Conservation (phyloP, 2,888 invertebrate genomes). For the Ichneumoninae sp. region DNA sequence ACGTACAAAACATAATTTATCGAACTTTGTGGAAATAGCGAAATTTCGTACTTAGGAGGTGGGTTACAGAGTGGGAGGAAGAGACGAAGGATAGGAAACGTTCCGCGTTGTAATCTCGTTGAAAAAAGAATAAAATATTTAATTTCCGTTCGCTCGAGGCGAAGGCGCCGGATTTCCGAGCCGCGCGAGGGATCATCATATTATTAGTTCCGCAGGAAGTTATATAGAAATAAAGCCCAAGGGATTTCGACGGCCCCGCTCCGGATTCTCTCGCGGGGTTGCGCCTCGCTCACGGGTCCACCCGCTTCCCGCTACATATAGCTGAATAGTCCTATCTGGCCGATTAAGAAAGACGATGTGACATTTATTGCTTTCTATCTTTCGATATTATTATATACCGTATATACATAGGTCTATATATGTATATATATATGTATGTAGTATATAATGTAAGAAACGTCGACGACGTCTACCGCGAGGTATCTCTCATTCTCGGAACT, state of each 20-base stretch:
- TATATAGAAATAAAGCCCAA: slow-evolving; percentile 60
- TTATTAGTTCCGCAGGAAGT: slow-evolving; percentile 64
- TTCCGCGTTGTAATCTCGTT: slow-evolving; percentile 57
- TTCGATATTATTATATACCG: slow-evolving; percentile 58
- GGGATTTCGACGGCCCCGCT: slow-evolving; percentile 46
- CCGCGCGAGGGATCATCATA: slow-evolving; percentile 62
- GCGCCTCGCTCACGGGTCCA: slow-evolving; percentile 2
- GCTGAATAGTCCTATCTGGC: slow-evolving; percentile 48
- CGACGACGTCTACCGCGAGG: slow-evolving; percentile 42
- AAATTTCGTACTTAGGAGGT: slow-evolving; percentile 4
- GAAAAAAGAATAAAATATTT: slow-evolving; percentile 60
- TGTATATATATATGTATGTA: slow-evolving; percentile 29
- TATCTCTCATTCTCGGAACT: slow-evolving; percentile 63
- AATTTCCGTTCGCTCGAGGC: slow-evolving; percentile 61
- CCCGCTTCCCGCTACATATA: slow-evolving; percentile 17
- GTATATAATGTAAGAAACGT: slow-evolving; percentile 27
- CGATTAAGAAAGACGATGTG: slow-evolving; percentile 63
- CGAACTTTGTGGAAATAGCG: slow-evolving; percentile 29
- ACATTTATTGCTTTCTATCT: slow-evolving; percentile 65
- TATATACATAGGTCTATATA: slow-evolving; percentile 42
- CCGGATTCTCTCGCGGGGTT: slow-evolving; percentile 30
- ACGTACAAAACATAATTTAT: slow-evolving; percentile 12
- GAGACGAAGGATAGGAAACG: slow-evolving; percentile 11
- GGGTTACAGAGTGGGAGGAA: background rate
- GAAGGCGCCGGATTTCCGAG: slow-evolving; percentile 44